Evolutionary conservation across 2,888 invertebrate species (phyloP), one percentile per base, ranked within the genome.

Genomic region (Lacanobia oleracea): DNA sequence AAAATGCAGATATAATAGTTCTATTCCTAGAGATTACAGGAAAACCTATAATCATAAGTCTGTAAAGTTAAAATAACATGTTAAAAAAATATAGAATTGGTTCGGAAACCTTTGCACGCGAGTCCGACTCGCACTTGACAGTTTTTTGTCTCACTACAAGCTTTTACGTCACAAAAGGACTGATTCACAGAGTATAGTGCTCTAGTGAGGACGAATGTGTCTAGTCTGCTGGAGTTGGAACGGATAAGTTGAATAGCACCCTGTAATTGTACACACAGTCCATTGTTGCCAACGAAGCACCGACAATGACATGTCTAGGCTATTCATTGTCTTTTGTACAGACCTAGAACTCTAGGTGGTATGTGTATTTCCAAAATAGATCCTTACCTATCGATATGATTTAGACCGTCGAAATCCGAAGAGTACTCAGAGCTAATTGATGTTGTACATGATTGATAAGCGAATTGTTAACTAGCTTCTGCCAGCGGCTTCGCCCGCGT

Each of bases 201-300:
- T 62, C 71, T 70, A 77, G 72, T 77, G 43, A 79, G 54, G 33
- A 66, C 64, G 43, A 68, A 60, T 72, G 51, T 76, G 64, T 70
- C 67, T 81, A 62, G 59, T 79, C 62, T 45, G 43, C 45, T 67
- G 56, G 57, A 77, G 66, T 64, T 60, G 37, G 33, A 65, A 70
- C 57, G 77, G 59, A 60, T 67, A 83, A 80, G 48, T 75, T 72
- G 81, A 83, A 69, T 70, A 67, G 62, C n/a, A 66, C 54, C 40
- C 67, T 64, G 67, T 77, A 66, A 84, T 67, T 70, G 57, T 71
- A 76, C 64, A 69, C 37, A 51, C 48, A 51, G 59, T 43, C 64
- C 45, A 82, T 77, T 82, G 74, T 78, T 68, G 67, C 56, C 48
- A 54, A 63, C 66, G 61, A 43, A 63, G 72, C 65, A 63, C 45